These are phyloP conservation scores for Eueides isabella DNA, from an alignment of 1,140 invertebrate species.

Conservation along the genomic window DNA sequence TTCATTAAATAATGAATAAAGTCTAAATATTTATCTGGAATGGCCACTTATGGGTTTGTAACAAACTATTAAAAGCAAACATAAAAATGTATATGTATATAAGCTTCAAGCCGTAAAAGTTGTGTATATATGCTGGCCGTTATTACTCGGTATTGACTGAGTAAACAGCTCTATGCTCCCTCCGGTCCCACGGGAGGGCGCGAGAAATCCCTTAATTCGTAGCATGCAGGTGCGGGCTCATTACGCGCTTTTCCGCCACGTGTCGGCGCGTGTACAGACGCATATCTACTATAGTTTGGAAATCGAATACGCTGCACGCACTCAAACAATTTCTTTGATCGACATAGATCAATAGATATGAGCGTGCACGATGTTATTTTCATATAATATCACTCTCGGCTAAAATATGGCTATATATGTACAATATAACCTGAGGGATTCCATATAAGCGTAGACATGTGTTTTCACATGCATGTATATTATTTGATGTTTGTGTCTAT, in stretches of 20 bases:
- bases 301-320: slow-evolving; percentile 56
- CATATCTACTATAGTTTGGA: slow-evolving; percentile 49
- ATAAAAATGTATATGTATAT: slow-evolving; percentile 38
- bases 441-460: too few relatives aligned
- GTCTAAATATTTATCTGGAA: background rate
- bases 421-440: too few relatives aligned
- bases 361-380: slow-evolving; percentile 22
- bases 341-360: slow-evolving; percentile 49
- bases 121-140: slow-evolving; percentile 58
- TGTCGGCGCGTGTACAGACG: slow-evolving; percentile 61
- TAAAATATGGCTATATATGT: too few relatives aligned
- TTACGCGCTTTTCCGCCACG: slow-evolving; percentile 74
- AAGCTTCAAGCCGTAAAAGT: slow-evolving; percentile 42
- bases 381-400: background rate
- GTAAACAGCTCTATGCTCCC: slow-evolving; percentile 63
- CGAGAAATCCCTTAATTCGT: slow-evolving; percentile 80
- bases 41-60: background rate
- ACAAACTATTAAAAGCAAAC: background rate
- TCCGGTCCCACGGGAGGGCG: slow-evolving; percentile 78
- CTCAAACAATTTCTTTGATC: slow-evolving; percentile 57
- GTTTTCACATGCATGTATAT: too few relatives aligned
- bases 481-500: too few relatives aligned
- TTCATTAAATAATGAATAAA: background rate
- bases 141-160: slow-evolving; percentile 70
- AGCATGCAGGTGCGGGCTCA: slow-evolving; percentile 77